Base-by-base conservation (phyloP, 2,113 vertebrate species). In the Coturnix japonica region DNA sequence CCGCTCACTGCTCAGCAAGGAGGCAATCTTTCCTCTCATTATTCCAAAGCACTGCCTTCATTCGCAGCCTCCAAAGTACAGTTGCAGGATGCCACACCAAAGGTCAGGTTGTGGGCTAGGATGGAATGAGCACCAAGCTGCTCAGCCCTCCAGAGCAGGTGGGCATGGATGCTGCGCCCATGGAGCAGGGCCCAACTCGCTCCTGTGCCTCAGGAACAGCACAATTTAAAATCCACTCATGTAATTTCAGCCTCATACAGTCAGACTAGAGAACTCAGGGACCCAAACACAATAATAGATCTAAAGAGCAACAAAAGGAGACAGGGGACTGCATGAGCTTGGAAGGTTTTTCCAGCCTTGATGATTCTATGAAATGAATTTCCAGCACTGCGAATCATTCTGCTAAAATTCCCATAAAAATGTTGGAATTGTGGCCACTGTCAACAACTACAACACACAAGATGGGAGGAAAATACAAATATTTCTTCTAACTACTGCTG, bases 51-150 rank as follows among this genome's bases (percentile, higher is more conserved):
- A 20, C 25, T 31, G 56, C 47, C 51, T 61, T 90, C 72, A 65
- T 80, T 89, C 77, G 25, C 65, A 3, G 30, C 11, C 0, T 84
- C 81, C 65, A 74, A 81, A 46, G 71, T 31, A 60, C 65, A 64
- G 74, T 25, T 47, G 39, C 13, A 71, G 78, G 75, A 82, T 95
- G 63, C 47, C 37, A 13, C 67, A 78, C 79, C 87, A 85, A 85
- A 89, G 79, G 89, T 87, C 81, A 91, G 46, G 64, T 81, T 92
- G 70, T 85, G 86, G 63, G 89, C 89, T 75, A 46, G 30, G 22
- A 91, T 76, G 78, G 90, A 95, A 96, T 73, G 54, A 93, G 81
- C 78, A 80, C 73, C 71, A 85, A 87, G 89, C 70, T 85, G 63
- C 79, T 59, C 28, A 90, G 70, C 44, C 70, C 86, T 85, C 78